Conservation (phyloP, 2,888 invertebrate genomes). For the Patella caerulea region DNA sequence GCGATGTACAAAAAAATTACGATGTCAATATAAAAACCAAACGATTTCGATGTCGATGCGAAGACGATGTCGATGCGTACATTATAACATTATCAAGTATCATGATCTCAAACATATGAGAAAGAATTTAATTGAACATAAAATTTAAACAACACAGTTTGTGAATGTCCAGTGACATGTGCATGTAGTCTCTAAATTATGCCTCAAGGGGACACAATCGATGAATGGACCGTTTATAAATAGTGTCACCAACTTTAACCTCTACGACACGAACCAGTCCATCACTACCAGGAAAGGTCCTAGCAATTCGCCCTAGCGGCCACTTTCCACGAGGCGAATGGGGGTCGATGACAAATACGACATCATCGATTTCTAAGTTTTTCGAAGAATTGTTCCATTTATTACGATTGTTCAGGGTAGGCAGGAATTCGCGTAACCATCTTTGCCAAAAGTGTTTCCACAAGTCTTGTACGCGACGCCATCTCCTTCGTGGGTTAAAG, state of each 20-base stretch:
- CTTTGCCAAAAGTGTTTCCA: constrained; percentile 2
- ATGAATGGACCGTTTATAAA: not conserved
- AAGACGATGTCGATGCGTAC: too few species aligned
- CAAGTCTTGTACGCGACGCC: not conserved
- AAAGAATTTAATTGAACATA: too few species aligned
- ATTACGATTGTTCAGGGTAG: not conserved
- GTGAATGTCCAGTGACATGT: too few species aligned
- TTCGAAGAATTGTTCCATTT: constrained; percentile 3
- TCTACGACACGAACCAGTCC: constrained; percentile 13
- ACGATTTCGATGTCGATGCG: too few species aligned
- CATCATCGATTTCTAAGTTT: constrained; percentile 2
- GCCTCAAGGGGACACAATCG: constrained; percentile 12
- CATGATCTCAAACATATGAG: too few species aligned
- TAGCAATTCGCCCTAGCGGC: not conserved
- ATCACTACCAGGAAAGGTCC: constrained; percentile 11
- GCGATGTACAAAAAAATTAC: too few species aligned
- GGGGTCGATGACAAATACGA: constrained; percentile 2
- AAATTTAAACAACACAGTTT: too few species aligned
- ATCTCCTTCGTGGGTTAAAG: not conserved
- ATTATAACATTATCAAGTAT: too few species aligned
- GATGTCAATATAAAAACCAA: too few species aligned
- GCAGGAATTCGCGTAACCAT: constrained; percentile 15
- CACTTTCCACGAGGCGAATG: constrained; percentile 12
- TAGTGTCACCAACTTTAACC: not conserved
- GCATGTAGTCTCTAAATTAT: not conserved